Base-by-base conservation (phyloP, 30 jellyfish, hydroid and myxozoan species). In the Catostylus mosaicus region DNA sequence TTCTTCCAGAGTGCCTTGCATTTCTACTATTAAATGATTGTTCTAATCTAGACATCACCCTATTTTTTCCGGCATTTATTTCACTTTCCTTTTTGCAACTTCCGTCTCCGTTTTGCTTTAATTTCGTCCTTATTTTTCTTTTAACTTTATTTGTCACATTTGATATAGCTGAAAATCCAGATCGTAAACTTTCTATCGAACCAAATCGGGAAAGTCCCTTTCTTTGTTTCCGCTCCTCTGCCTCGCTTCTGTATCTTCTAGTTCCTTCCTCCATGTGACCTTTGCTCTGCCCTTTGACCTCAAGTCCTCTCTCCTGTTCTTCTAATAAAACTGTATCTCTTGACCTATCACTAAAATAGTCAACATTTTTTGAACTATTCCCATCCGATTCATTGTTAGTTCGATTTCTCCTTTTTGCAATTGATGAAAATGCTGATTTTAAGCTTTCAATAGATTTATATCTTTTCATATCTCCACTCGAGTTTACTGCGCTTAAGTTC, bases 81-180 rank as follows among this genome's bases (percentile, higher is more conserved):
- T 32, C 63, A 35, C 66, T 62, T 71, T 59, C 94, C 12, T 45
- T 52, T 9, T 5, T 27, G 30, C 47, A 20, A 12, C 46, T 8
- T 22, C 30, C 65, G 20, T 45, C 26, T 3, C 47, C 66, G 18
- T 47, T 50, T 6, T 29, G 36, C 23, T 47, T 43, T 7, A 75
- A 75, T 67, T 45, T 86, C 40, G 60, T 76, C 61, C 54, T 86
- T 29, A 69, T 19, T 57, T 74, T 86, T 18, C 73, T 32, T 66
- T 59, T 68, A 31, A 66, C 70, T 3, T 43, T 37, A 30, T 65
- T 73, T 10, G 85, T 77, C 16, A 90, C 88, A 30, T 52, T 86
- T 3, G 96, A 85, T 0, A 85, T 64, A 8, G 85, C 89, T 24
- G 95, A 86, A 62, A 86, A 52, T 1, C 84, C 96, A 18, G 96